Evolutionary conservation across 2,888 invertebrate species (phyloP), one percentile per base, ranked within the genome.

Genomic region (Athalia rosae): DNA sequence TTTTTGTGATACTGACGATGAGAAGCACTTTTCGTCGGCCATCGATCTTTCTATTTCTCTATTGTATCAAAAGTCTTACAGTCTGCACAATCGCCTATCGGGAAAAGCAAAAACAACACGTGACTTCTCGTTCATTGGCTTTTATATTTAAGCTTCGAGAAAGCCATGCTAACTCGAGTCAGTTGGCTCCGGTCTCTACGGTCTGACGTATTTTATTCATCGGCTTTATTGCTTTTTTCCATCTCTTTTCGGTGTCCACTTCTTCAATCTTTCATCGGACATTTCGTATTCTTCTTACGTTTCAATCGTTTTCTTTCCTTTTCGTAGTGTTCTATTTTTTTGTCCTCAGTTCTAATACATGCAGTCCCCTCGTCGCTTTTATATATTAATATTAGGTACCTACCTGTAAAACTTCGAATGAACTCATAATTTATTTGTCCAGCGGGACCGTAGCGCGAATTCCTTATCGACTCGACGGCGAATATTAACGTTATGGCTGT

Each of bases 401-500:
- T n/a, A n/a, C n/a, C 28, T 28, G 28, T 28, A 28, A 0, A 28
- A 28, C 28, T 28, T 63, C n/a, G 63, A 15, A 47, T 63, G 45
- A 63, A 63, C 13, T 45, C 45, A 6, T 63, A 45, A 63, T 63
- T 45, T 43, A 63, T 63, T 63, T n/a, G 1, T 13, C 15, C 63
- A 45, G 8, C 11, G n/a, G 28, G 28, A 28, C 28, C 28, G 28
- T 28, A 28, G 28, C 28, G 28, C 28, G 2, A 28, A 28, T 28
- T 28, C 2, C 28, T 28, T 28, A 28, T 28, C 28, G 28, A 28
- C 28, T 28, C 28, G 28, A 28, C 28, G 28, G 28, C 28, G 28
- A 28, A 28, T 28, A 28, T 28, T 28, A 28, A 28, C 28, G 28
- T 28, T 28, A 28, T 28, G 28, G 28, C 28, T 28, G 28, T 0